Base-by-base conservation (phyloP, 2,888 invertebrate genomes). In the Tupiocoris notatus region DNA sequence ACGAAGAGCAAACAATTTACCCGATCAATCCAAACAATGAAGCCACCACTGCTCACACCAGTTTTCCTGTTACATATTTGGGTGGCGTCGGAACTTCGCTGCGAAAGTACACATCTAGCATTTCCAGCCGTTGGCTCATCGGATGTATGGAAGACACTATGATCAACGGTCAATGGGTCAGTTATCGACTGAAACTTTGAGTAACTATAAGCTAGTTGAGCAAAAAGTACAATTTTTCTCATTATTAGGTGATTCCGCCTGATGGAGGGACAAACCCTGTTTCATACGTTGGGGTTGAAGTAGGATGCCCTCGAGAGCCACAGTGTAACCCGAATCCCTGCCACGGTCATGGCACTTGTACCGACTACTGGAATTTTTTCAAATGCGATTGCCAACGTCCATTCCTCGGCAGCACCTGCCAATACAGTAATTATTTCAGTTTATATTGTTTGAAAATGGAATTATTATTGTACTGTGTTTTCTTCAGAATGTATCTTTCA, bases 91-190 rank as follows among this genome's bases (percentile, higher is more conserved):
- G 91, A 79, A 89, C 89, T 39, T 89, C 90, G 79, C 86, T 92
- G 79, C 88, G 89, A 75, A 86, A 87, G 79, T 82, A 89, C 58
- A 88, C 89, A 6, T 2, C 73, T n/a, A 24, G 17, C 20, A 57
- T 62, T 9, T 89, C 90, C 83, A 91, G 92, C n/a, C 90, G 92
- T 70, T 91, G 89, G 83, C 92, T 95, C 84, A 91, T 95, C 12
- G 97, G 97, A 6, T 98, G 97, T 84, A 91, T 95, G 85, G 92
- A 95, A 84, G 96, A 98, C 83, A 91, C 96, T 24, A 89, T 91
- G 56, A 92, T 96, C 78, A 95, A 95, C 83, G 91, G 91, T 1
- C 91, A 92, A 83, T 92, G 92, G 90, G 91, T 91, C 78, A 82
- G 84, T 77, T 56, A 77, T 21, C 83, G n/a, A n/a, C n/a, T n/a